Base-by-base conservation (phyloP, 2,113 vertebrate genomes). In the Pygoscelis adeliae region DNA sequence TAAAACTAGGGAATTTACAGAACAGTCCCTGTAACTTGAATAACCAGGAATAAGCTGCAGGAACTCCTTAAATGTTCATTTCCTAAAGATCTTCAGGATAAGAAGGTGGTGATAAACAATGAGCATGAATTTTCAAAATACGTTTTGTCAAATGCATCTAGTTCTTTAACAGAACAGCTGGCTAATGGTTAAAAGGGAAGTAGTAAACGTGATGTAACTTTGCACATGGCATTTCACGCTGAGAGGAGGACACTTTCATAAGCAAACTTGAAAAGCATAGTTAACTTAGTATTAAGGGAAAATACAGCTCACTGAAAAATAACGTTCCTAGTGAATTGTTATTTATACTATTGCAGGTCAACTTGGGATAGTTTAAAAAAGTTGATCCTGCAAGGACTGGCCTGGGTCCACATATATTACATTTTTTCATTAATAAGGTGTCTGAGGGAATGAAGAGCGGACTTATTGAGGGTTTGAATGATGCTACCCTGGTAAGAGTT, bases 91-190 rank as follows among this genome's bases (percentile, higher is more conserved):
- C 34, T 59, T 82, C 19, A 52, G 46, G 15, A 30, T 76, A 25
- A 79, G 47, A 69, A 55, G 34, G n/a, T 44, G 34, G 4, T 58
- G 49, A 77, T 79, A 66, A 79, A 76, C 38, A 65, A 34, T 3
- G 2, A 40, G 25, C 15, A 38, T 29, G 11, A 26, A 15, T 88
- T 56, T 88, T 66, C 63, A 67, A 72, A 66, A 55, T 34, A 52
- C 0, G 0, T 74, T 56, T 52, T 87, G 42, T 30, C n/a, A 49
- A 70, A 79, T 67, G 29, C 8, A 11, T 26, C 21, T 22, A 20
- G 36, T 47, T 89, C 56, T 85, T 47, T 52, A 63, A 44, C 12
- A n/a, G 70, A 81, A 56, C 23, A 62, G 40, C 80, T 91, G 46
- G 26, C 29, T 52, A 49, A 40, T 52, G 9, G 30, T 69, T 58